A percentile compares a stretch with the other conserved stretches of the same genome.
phyloP scores from a whole-genome alignment of 2,113 vertebrate species.

The Zapornia atra region DNA sequence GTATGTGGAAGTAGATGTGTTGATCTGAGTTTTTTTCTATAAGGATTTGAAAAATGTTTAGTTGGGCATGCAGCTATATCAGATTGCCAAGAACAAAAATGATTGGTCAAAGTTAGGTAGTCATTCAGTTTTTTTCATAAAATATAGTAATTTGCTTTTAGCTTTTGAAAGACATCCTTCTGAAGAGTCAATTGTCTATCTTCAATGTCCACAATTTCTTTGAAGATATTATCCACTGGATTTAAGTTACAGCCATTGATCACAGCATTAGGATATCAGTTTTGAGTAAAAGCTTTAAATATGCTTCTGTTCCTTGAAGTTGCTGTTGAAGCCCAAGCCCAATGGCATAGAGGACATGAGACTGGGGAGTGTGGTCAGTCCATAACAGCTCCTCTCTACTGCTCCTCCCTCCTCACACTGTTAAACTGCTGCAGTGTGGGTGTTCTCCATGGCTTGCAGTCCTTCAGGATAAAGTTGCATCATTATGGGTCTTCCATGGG shows the following conservation, averaged over 20 bases:
- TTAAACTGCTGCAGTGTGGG: background rate
- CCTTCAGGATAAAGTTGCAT: background rate
- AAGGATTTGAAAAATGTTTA: background rate
- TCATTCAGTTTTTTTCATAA: background rate
- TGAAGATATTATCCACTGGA: background rate
- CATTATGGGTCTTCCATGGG: background rate
- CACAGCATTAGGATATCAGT: background rate
- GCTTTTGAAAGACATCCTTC: background rate
- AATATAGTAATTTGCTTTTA: background rate
- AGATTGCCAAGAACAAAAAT: background rate
- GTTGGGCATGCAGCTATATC: background rate
- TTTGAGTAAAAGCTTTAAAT: background rate
- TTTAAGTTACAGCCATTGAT: background rate
- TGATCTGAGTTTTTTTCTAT: background rate
- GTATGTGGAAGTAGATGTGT: rapidly evolving
- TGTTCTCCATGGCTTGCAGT: background rate
- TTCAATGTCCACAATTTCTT: background rate
- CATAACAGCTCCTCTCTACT: background rate
- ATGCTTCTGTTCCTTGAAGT: background rate
- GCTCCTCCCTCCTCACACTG: background rate
- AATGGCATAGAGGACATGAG: rapidly evolving
- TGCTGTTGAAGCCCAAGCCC: background rate
- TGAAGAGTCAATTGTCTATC: background rate
- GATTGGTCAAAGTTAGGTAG: background rate
- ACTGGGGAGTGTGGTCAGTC: background rate